Evolutionary conservation across 2,888 invertebrate genomes (phyloP).

Genomic region (Mesorhabditis spiculigera): DNA sequence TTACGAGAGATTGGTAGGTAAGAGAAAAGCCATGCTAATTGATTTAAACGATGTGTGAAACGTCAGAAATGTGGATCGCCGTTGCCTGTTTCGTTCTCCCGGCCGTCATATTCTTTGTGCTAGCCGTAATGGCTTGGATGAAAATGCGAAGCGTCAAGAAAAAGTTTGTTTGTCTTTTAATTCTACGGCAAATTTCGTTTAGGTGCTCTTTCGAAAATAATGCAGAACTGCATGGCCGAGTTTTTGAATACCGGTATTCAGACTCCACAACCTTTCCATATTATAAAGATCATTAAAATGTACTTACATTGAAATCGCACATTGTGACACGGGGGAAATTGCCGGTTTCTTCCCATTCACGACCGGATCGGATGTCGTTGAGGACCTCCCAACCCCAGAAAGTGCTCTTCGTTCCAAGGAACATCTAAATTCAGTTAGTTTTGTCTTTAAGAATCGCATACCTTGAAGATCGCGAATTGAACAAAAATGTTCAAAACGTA

Average conservation of each 20-base stretch:
- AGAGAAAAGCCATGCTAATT: not conserved
- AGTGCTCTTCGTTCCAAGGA: constrained; percentile 35
- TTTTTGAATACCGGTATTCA: too few relatives aligned
- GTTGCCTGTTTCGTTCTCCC: constrained; percentile 1
- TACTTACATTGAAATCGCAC: constrained; percentile 37
- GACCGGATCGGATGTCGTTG: constrained; percentile 26
- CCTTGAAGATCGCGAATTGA: constrained; percentile 18
- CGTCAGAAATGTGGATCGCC: not conserved
- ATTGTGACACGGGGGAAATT: constrained; percentile 43
- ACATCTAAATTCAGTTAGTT: constrained; percentile 23
- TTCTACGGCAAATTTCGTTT: too few relatives aligned
- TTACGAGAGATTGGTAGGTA: not conserved
- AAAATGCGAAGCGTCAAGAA: not conserved
- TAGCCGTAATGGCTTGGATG: not conserved
- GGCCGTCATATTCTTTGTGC: not conserved
- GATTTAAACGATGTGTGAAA: not conserved
- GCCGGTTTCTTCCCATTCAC: constrained; percentile 40
- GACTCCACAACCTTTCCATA: too few relatives aligned
- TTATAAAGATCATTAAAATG: not conserved
- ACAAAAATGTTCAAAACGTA: constrained; percentile 40
- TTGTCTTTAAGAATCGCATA: not conserved
- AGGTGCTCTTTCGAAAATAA: too few relatives aligned
- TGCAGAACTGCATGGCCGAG: too few relatives aligned
- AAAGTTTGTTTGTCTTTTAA: not conserved
- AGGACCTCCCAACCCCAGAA: constrained; percentile 43